phyloP scores from a whole-genome alignment of 2,888 invertebrate species.

The Pseudococcus jackbeardsleyi region DNA sequence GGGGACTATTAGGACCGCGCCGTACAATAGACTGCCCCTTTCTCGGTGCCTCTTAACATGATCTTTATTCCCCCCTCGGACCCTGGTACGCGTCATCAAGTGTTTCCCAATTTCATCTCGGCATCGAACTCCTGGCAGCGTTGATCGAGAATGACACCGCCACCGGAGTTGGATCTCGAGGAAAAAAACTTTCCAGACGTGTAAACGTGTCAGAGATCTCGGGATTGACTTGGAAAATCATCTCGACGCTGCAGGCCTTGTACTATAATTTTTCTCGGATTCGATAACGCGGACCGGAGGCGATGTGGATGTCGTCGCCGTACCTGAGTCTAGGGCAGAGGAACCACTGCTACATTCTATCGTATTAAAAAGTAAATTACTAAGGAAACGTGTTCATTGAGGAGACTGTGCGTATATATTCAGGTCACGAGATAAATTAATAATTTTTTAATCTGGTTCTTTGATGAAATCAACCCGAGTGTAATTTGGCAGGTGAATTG shows the following conservation, averaged over 20 bases:
- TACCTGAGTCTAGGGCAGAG: background rate
- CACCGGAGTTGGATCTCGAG: background rate
- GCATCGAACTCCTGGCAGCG: background rate
- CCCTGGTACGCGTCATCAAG: conserved; percentile 20
- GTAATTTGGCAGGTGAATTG: conserved; percentile 59
- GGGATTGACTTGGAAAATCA: background rate
- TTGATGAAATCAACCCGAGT: conserved; percentile 58
- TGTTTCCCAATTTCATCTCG: conserved; percentile 51
- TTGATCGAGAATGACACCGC: background rate
- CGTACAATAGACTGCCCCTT: conserved; percentile 55
- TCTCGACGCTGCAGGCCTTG: background rate
- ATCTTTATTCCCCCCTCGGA: conserved; percentile 44
- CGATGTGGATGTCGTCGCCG: background rate
- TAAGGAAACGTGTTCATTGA: conserved; percentile 57
- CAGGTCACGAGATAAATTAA: conserved; percentile 60
- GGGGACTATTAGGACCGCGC: conserved; percentile 57
- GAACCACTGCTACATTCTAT: conserved; percentile 52
- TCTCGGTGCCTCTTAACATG: conserved; percentile 59
- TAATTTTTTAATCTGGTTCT: conserved; percentile 61
- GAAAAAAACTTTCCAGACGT: background rate
- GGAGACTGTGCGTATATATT: conserved; percentile 45
- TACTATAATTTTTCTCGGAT: background rate
- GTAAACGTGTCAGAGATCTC: background rate
- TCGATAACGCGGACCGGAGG: background rate
- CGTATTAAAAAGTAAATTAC: conserved; percentile 47